These are phyloP conservation scores for Illadopsis cleaveri DNA, from an alignment of 2,113 vertebrate species.

Conservation along the genomic window DNA sequence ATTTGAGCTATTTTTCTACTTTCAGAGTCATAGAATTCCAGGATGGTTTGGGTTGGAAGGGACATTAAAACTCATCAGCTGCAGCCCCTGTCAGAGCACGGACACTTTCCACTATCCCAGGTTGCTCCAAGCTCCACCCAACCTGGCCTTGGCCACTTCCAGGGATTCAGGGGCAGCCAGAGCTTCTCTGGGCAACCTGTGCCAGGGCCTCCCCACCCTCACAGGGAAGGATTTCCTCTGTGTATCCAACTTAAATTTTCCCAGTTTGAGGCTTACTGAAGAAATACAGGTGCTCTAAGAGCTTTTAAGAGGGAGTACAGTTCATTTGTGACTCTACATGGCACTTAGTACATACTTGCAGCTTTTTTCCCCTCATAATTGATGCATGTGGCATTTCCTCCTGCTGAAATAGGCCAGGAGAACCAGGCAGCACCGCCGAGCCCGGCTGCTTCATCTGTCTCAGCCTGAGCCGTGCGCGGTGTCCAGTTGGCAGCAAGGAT, in stretches of 20 bases:
- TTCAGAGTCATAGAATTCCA: not conserved
- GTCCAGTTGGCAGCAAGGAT: slow-evolving; percentile 26
- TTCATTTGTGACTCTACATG: not conserved
- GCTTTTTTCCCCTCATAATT: not conserved
- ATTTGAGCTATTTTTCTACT: not conserved
- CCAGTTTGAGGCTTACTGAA: not conserved
- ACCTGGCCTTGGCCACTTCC: not conserved
- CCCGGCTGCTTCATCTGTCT: not conserved
- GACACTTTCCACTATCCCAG: not conserved
- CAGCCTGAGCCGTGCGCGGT: not conserved
- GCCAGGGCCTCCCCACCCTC: not conserved
- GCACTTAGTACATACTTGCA: not conserved
- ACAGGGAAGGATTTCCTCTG: not conserved
- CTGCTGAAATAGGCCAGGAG: not conserved
- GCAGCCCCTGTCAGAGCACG: not conserved
- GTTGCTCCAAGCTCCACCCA: rapidly evolving
- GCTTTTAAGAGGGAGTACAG: not conserved
- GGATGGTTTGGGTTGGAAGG: not conserved
- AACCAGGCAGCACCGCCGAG: not conserved
- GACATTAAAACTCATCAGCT: not conserved
- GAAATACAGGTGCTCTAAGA: not conserved
- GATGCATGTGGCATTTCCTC: not conserved
- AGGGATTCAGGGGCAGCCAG: not conserved
- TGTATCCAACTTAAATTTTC: not conserved
- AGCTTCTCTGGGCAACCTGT: not conserved